These are phyloP conservation scores for Megalops cyprinoides DNA, from an alignment of 2,797 vertebrate genomes.

Conservation along the genomic window DNA sequence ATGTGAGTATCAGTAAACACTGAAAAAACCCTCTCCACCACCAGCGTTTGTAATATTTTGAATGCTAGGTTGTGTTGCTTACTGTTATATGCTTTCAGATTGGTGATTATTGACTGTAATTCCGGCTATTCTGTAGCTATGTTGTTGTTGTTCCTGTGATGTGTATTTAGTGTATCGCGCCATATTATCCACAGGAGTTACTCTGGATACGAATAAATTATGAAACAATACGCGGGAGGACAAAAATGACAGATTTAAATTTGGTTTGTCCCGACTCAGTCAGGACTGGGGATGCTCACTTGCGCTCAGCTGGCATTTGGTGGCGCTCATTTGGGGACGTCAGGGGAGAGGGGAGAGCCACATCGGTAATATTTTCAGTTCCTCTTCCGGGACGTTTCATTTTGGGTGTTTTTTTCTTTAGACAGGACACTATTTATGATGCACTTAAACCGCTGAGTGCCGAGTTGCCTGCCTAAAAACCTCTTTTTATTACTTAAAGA, in stretches of 20 bases:
- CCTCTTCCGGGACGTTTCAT: slow-evolving; percentile 61
- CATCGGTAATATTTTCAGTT: slow-evolving; percentile 65
- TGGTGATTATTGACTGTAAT: not conserved
- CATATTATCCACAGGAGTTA: slow-evolving; percentile 10
- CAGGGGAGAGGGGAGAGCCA: slow-evolving; percentile 52
- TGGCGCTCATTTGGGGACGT: slow-evolving; percentile 62
- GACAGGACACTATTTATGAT: slow-evolving; percentile 64
- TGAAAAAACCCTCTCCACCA: no score
- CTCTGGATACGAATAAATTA: not conserved
- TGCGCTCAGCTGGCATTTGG: slow-evolving; percentile 52
- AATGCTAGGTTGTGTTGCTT: no score
- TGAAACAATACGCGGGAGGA: no score
- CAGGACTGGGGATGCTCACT: slow-evolving; percentile 49
- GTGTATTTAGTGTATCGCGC: not conserved
- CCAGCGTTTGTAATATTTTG: no score
- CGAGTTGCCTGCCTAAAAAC: no score
- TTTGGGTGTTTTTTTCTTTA: slow-evolving; percentile 66
- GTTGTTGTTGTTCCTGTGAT: not conserved
- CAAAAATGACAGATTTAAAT: slow-evolving; percentile 40
- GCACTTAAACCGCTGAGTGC: slow-evolving; percentile 61
- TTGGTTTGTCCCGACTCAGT: slow-evolving; percentile 41
- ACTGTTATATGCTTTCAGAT: no score
- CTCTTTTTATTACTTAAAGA: no score
- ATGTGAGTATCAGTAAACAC: not conserved
- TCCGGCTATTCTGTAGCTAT: not conserved